phyloP scores from a whole-genome alignment of 2,113 vertebrate genomes.

The Sinocyclocheilus anshuiensis region DNA sequence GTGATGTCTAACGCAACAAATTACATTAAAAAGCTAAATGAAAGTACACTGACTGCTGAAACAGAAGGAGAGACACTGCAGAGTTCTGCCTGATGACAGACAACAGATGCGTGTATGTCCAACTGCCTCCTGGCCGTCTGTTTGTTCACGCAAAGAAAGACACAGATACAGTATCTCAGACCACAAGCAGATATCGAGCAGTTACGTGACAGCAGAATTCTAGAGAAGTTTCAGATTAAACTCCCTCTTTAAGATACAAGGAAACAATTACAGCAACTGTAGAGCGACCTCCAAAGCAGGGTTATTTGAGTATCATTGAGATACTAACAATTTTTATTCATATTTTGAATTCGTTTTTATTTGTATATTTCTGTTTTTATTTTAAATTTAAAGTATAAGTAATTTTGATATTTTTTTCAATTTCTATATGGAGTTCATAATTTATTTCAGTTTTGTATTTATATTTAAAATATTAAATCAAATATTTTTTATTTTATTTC shows the following conservation, averaged over 20 bases:
- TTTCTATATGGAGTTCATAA: too few species aligned
- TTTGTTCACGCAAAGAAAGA: conserved; percentile 41
- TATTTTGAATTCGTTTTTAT: too few species aligned
- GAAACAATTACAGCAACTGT: background rate
- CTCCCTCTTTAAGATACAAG: background rate
- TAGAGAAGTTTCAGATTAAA: background rate
- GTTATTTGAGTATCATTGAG: too few species aligned
- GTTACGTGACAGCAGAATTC: background rate
- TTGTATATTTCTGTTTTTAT: too few species aligned
- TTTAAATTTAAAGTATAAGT: too few species aligned
- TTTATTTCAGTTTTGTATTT: too few species aligned
- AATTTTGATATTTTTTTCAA: too few species aligned
- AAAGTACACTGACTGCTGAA: background rate
- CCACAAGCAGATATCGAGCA: conserved; percentile 8
- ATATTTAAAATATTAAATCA: too few species aligned
- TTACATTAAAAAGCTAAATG: background rate
- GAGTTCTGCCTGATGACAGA: conserved; percentile 29
- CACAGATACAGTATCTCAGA: too few species aligned
- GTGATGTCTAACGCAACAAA: background rate
- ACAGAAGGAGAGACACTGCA: conserved; percentile 21
- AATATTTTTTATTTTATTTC: too few species aligned
- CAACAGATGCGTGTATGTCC: conserved; percentile 20
- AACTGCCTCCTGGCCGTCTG: conserved; percentile 24
- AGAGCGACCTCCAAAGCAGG: too few species aligned
- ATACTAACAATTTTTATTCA: too few species aligned